These are phyloP conservation scores for Hofmannophila pseudospretella DNA, from an alignment of 2,888 invertebrate species.

Conservation along the genomic window DNA sequence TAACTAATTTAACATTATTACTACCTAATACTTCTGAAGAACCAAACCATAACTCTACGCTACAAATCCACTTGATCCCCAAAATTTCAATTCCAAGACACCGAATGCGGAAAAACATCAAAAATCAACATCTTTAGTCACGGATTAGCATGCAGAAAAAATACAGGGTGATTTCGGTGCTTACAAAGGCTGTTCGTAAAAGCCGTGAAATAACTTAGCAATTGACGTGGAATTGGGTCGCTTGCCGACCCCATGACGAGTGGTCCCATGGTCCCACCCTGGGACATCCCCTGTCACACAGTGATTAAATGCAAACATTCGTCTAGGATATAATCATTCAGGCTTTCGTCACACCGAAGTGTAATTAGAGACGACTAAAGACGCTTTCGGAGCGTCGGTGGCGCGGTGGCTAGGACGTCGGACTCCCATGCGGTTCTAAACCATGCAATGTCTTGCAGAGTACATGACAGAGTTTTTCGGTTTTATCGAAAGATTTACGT, in stretches of 20 bases:
- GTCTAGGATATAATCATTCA: slow-evolving; percentile 17
- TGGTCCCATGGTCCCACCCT: slow-evolving; percentile 1
- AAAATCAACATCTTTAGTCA: slow-evolving; percentile 13
- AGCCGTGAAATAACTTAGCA: slow-evolving; percentile 37
- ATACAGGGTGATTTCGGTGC: slow-evolving; percentile 13
- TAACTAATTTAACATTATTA: too few species aligned
- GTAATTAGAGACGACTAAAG: too few species aligned
- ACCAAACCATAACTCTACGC: too few species aligned
- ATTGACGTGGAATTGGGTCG: slow-evolving; percentile 27
- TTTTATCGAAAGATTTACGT: too few species aligned
- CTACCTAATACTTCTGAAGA: too few species aligned
- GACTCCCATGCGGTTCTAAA: too few species aligned
- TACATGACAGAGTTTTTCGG: too few species aligned
- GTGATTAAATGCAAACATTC: slow-evolving; percentile 48
- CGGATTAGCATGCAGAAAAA: slow-evolving; percentile 8
- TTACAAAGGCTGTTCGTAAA: slow-evolving; percentile 25
- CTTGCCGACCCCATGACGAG: background rate
- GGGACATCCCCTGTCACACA: slow-evolving; percentile 23
- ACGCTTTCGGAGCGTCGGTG: too few species aligned
- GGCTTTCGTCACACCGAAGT: slow-evolving; percentile 22
- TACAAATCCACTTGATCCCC: background rate
- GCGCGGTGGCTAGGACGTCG: too few species aligned
- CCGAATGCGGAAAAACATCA: background rate
- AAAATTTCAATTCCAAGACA: background rate
- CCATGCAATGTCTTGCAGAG: too few species aligned